These are phyloP conservation scores for Rhyzopertha dominica DNA, from an alignment of 1,140 invertebrate species.

Conservation along the genomic window DNA sequence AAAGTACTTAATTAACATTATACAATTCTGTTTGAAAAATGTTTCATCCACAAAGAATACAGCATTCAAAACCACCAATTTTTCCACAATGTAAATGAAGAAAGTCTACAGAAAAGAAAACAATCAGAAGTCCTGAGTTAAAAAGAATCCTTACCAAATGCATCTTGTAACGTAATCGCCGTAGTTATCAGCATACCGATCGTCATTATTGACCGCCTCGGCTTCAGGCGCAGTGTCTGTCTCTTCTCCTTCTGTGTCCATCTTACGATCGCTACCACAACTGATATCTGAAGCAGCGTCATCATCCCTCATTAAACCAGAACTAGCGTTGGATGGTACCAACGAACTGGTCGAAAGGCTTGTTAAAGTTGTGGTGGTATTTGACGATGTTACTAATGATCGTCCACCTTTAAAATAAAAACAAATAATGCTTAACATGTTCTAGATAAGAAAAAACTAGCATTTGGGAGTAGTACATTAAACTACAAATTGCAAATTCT, in stretches of 20 bases:
- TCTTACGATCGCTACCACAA: conserved; percentile 50
- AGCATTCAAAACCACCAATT: conserved; percentile 12
- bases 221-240: conserved; percentile 84
- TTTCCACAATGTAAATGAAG: conserved; percentile 9
- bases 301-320: conserved; percentile 47
- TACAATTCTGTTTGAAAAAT: too few relatives aligned
- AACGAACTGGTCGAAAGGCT: conserved; percentile 24
- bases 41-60: too few relatives aligned
- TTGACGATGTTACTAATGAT: conserved; percentile 19
- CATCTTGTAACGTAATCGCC: conserved; percentile 87
- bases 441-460: conserved; percentile 8
- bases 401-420: conserved; percentile 20
- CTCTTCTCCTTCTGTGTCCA: conserved; percentile 71
- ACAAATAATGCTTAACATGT: conserved; percentile 7
- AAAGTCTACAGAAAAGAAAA: conserved; percentile 11
- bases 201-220: conserved; percentile 54
- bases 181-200: conserved; percentile 46
- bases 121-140: too few relatives aligned
- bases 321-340: conserved; percentile 22
- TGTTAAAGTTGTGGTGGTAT: conserved; percentile 18
- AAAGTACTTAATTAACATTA: conserved; percentile 25
- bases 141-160: conserved; percentile 74
- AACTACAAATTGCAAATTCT: too few relatives aligned
- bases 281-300: conserved; percentile 64
- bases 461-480: conserved; percentile 18